Percentiles rank a stretch among this genome's conserved stretches.
Evolutionary conservation across 2,888 invertebrate genomes (phyloP).

Genomic region (Sepioteuthis lessoniana): DNA sequence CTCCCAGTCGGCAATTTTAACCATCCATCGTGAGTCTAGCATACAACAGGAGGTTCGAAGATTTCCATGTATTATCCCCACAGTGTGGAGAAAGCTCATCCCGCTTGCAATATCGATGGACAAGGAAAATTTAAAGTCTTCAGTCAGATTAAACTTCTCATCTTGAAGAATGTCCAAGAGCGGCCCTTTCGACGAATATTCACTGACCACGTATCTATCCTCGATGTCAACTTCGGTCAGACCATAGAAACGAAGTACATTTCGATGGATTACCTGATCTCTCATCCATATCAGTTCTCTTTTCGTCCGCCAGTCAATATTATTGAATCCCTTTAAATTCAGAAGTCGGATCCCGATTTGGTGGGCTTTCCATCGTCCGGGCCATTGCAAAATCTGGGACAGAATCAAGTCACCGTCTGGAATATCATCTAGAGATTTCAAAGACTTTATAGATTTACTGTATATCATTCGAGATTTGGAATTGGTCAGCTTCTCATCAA

Average conservation of each 20-base stretch:
- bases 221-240: conserved; percentile 60
- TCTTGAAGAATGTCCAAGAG: conserved; percentile 67
- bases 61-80: conserved; percentile 69
- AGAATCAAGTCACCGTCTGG: conserved; percentile 52
- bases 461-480: conserved; percentile 53
- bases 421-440: conserved; percentile 56
- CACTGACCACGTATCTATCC: conserved; percentile 62
- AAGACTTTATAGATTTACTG: conserved; percentile 55
- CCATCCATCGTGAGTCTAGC: conserved; percentile 70
- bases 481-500: conserved; percentile 54
- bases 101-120: conserved; percentile 65
- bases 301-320: conserved; percentile 54
- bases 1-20: conserved; percentile 71
- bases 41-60: conserved; percentile 65
- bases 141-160: conserved; percentile 64
- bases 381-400: conserved; percentile 63
- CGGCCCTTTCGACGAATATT: conserved; percentile 66
- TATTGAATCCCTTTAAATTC: conserved; percentile 55
- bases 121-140: conserved; percentile 67
- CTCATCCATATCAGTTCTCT: conserved; percentile 63
- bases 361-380: conserved; percentile 63
- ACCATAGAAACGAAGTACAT: conserved; percentile 68
- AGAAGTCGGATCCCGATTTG: conserved; percentile 60
- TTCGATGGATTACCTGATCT: conserved; percentile 63
- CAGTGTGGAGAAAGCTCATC: conserved; percentile 68